Evolutionary conservation across 1,140 invertebrate species (phyloP), one percentile per base, ranked within the genome.

Genomic region (Babylonia areolata): DNA sequence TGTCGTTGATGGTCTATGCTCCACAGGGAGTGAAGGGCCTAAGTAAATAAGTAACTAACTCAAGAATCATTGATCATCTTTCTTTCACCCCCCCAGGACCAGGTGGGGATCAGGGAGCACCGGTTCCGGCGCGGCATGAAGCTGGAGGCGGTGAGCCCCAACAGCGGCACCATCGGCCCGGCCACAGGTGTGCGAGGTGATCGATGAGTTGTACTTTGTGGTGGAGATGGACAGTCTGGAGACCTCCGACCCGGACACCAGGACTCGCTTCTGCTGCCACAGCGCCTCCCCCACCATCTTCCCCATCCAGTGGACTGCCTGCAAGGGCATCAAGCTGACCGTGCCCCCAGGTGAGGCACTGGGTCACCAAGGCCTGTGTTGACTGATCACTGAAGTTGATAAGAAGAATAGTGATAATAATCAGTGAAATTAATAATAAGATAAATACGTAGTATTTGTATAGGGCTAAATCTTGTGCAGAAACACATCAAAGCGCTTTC

Each of bases 111-210:
- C 39, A 58, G 85, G 15, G 46, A 84, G 11, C 94, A 95, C 87
- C 95, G 95, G 0, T 96, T 96, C 88, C 94, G 96, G 92, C 90
- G 92, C 33, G 95, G 95, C 1, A 96, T 96, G 96, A 96, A 96
- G 87, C 93, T 97, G 64, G 97, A 97, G 94, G 96, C 96, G 0
- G 95, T 96, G 0, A 96, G 97, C 94, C 96, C 96, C 0, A 88
- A 94, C 77, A 95, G 95, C 84, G 94, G 95, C n/a, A 95, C 95
- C 87, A 96, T 97, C 71, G 96, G 96, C 92, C 96, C 96, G 2
- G 96, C 96, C 0, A 96, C 96, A 20, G n/a, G 95, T 97, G 11
- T 92, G 94, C 5, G 95, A 96, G 93, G 95, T 97, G 58, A 95
- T 96, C 86, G 96, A 97, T 91, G 95, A 95, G 58, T 94, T 93